phyloP scores from a whole-genome alignment of 2,888 invertebrate genomes.

The Vanessa cardui region DNA sequence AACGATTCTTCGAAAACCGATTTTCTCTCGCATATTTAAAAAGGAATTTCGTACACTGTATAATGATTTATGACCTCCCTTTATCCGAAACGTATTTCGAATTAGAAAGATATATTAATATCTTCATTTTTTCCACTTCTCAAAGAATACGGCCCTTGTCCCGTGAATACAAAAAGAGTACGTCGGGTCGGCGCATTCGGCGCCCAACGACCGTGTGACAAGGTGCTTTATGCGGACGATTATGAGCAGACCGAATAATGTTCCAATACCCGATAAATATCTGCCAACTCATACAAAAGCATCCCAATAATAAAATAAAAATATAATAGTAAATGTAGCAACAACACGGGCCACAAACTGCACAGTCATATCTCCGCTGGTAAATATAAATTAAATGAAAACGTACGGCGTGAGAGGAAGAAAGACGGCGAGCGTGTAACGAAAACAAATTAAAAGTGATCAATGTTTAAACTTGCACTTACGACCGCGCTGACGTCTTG shows the following conservation, averaged over 20 bases:
- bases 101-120: conserved; percentile 83
- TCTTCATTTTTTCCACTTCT: conserved; percentile 82
- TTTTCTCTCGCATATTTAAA: conserved; percentile 71
- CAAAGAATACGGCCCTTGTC: conserved; percentile 75
- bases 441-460: conserved; percentile 67
- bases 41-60: conserved; percentile 67
- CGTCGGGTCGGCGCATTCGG: conserved; percentile 74
- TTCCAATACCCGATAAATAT: conserved; percentile 82
- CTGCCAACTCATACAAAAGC: conserved; percentile 83
- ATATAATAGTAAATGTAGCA: conserved; percentile 81
- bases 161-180: conserved; percentile 76
- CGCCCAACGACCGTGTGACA: conserved; percentile 83
- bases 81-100: conserved; percentile 81
- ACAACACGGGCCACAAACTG: conserved; percentile 78
- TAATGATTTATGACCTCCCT: conserved; percentile 80
- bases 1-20: conserved; percentile 70
- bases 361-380: conserved; percentile 76
- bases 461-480: conserved; percentile 17
- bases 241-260: conserved; percentile 81
- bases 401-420: conserved; percentile 57
- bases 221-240: conserved; percentile 82
- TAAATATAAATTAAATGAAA: conserved; percentile 70
- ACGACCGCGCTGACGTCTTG: background rate
- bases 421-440: conserved; percentile 48
- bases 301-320: conserved; percentile 82